A percentile compares a stretch with the other conserved stretches of the same genome.
These are phyloP conservation scores for Coecobrya sp. DNA, from an alignment of 2,888 invertebrate species.

Conservation along the genomic window DNA sequence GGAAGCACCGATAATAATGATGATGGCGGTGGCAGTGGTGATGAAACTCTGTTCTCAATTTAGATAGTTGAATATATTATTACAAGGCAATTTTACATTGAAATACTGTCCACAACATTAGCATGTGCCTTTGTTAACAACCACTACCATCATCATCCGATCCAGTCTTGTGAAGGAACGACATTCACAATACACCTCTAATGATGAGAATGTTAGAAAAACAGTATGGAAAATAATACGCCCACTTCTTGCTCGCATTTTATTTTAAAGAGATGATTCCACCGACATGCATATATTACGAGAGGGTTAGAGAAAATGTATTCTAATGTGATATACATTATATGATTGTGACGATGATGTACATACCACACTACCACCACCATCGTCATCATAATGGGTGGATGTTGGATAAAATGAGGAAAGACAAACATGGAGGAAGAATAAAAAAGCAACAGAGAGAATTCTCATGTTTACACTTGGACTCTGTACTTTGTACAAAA, in stretches of 20 bases:
- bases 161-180: neutral
- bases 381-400: slow-evolving; percentile 2
- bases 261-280: neutral
- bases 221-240: slow-evolving; percentile 25
- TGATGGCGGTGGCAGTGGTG: neutral
- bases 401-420: slow-evolving; percentile 21
- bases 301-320: neutral
- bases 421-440: slow-evolving; percentile 42
- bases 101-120: neutral
- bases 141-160: neutral
- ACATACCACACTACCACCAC: neutral
- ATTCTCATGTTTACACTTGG: slow-evolving; percentile 18
- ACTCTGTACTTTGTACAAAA: slow-evolving; percentile 10
- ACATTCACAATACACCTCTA: neutral
- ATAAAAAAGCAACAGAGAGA: slow-evolving; percentile 23
- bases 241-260: slow-evolving; percentile 6
- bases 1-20: slow-evolving; percentile 5
- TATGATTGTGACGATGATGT: neutral
- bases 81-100: neutral
- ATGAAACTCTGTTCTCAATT: neutral
- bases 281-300: neutral
- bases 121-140: neutral
- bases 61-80: neutral
- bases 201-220: neutral
- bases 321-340: neutral